Evolutionary conservation across 2,113 vertebrate species (phyloP).

Genomic region (Tupaia tana): DNA sequence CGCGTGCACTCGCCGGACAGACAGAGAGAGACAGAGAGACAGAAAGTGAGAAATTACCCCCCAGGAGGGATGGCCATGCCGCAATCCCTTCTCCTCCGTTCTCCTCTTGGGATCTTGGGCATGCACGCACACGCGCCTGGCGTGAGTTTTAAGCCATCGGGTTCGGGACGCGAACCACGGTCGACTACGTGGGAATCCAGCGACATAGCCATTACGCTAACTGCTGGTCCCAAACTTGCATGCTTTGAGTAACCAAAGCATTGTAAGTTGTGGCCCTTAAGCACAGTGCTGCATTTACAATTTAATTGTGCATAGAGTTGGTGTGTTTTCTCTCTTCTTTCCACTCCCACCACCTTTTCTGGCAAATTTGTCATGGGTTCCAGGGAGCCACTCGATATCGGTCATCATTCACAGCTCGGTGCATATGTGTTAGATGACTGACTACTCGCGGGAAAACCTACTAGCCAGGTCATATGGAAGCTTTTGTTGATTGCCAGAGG

Average conservation of each 20-base stretch:
- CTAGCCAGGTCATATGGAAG: background rate
- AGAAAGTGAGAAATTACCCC: too few species aligned
- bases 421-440: background rate
- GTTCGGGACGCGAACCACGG: too few species aligned
- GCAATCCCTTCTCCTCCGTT: too few species aligned
- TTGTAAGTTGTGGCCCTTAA: background rate
- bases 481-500: background rate
- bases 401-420: background rate
- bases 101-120: too few species aligned
- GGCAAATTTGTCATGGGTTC: background rate
- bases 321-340: background rate
- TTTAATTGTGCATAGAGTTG: background rate
- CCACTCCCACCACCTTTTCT: background rate
- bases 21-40: too few species aligned
- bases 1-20: too few species aligned
- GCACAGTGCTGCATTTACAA: conserved; percentile 4
- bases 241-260: background rate
- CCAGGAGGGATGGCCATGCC: too few species aligned
- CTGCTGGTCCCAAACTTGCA: too few species aligned
- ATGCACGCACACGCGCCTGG: too few species aligned
- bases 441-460: background rate
- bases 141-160: too few species aligned
- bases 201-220: too few species aligned
- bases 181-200: too few species aligned
- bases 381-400: background rate